A percentile compares a stretch with the other conserved stretches of the same genome.
phyloP scores from a whole-genome alignment of 64 coral and sea anemone species.

The Montipora cactus region DNA sequence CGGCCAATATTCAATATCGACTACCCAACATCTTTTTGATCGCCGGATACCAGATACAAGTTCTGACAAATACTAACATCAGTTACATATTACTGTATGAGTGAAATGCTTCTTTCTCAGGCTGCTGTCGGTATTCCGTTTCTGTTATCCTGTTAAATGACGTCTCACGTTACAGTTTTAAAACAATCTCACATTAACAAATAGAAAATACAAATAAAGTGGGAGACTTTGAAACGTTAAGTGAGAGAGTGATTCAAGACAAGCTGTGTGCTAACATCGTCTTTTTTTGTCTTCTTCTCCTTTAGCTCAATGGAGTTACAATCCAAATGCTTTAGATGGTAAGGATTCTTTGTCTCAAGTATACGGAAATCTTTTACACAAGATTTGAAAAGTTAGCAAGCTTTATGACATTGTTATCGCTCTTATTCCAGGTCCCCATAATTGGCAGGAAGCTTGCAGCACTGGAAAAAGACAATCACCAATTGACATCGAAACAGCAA shows the following conservation, averaged over 20 bases:
- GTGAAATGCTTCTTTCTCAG: too few relatives aligned
- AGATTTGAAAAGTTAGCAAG: not conserved
- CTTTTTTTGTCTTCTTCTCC: not conserved
- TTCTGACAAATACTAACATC: too few relatives aligned
- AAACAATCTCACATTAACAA: too few relatives aligned
- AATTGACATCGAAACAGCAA: slow-evolving; percentile 13
- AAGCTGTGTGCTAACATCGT: too few relatives aligned
- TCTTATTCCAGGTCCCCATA: not conserved
- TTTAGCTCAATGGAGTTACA: slow-evolving; percentile 11
- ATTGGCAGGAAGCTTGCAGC: not conserved
- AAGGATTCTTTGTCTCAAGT: not conserved
- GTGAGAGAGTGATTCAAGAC: too few relatives aligned
- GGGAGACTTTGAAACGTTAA: not conserved
- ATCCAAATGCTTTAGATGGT: not conserved
- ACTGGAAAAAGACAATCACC: slow-evolving; percentile 53
- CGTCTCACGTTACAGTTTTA: too few relatives aligned
- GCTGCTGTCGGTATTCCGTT: too few relatives aligned
- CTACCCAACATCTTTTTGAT: not conserved
- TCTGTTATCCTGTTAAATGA: too few relatives aligned
- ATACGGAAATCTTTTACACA: not conserved
- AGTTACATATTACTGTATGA: too few relatives aligned
- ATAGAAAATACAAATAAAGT: not conserved
- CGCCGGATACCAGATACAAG: not conserved
- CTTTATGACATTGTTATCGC: too few relatives aligned
- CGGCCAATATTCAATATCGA: not conserved